Conservation (phyloP, 2,797 vertebrate genomes). For the Gouania willdenowi region DNA sequence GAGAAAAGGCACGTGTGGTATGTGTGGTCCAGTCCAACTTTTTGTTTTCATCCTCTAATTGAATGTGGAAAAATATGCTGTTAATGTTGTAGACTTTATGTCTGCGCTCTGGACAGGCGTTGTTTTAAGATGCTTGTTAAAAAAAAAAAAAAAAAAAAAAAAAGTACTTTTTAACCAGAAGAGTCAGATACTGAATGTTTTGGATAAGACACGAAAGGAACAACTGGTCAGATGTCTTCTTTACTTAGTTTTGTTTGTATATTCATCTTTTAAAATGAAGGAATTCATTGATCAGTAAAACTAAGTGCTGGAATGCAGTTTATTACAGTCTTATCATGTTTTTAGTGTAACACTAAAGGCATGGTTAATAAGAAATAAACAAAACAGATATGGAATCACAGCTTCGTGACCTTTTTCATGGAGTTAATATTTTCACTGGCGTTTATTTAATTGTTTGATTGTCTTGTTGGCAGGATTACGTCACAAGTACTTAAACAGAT, state of each 20-base stretch:
- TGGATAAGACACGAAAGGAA: no score
- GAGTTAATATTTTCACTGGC: no score
- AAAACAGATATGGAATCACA: no score
- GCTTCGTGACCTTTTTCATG: no score
- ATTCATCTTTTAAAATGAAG: no score
- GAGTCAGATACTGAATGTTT: slow-evolving; percentile 12
- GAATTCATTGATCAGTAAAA: no score
- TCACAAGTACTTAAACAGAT: no score
- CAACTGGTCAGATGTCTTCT: background rate
- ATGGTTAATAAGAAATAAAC: no score
- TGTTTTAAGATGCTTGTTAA: background rate
- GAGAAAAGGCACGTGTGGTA: background rate
- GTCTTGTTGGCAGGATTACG: no score
- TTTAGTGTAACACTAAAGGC: no score
- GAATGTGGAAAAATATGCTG: background rate
- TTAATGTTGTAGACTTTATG: background rate
- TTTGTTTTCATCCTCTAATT: background rate
- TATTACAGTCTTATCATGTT: background rate
- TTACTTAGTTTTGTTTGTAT: no score
- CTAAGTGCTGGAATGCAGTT: background rate
- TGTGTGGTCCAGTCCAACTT: background rate
- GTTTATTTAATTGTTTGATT: no score
- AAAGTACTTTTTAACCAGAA: background rate
- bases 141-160: background rate
- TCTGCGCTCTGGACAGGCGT: background rate